phyloP scores from a whole-genome alignment of 2,113 vertebrate genomes.

The Bothrops jararaca region DNA sequence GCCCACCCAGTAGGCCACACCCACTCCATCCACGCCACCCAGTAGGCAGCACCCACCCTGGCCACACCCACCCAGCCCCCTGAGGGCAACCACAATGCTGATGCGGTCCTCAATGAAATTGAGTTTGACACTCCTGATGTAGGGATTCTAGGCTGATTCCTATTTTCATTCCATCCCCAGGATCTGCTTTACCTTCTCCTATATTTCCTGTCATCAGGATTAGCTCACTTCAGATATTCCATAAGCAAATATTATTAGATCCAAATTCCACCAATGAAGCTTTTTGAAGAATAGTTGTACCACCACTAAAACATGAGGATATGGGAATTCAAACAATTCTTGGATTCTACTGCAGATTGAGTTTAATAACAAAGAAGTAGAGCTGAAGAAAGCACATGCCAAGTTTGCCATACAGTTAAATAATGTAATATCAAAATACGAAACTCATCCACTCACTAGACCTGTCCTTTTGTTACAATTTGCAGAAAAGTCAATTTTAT shows the following conservation, averaged over 20 bases:
- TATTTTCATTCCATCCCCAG: background rate
- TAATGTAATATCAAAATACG: background rate
- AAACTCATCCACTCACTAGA: background rate
- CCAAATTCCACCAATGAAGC: background rate
- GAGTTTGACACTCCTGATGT: background rate
- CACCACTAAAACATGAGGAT: background rate
- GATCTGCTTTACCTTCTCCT: background rate
- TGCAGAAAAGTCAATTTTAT: background rate
- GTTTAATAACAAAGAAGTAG: background rate
- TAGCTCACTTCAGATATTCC: background rate
- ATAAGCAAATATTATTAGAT: background rate
- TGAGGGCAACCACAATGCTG: no score
- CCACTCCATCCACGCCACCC: no score
- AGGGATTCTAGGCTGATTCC: background rate
- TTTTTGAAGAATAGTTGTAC: background rate
- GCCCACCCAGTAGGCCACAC: no score
- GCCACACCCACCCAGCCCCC: no score
- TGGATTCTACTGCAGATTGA: background rate
- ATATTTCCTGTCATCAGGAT: background rate
- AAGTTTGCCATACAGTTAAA: background rate
- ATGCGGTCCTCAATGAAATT: no score
- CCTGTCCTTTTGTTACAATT: background rate
- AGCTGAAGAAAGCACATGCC: background rate
- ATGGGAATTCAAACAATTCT: background rate
- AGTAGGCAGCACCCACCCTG: no score